Evolutionary conservation across 2,888 invertebrate species (phyloP), one percentile per base, ranked within the genome.

Genomic region (Stenodera caucasica): DNA sequence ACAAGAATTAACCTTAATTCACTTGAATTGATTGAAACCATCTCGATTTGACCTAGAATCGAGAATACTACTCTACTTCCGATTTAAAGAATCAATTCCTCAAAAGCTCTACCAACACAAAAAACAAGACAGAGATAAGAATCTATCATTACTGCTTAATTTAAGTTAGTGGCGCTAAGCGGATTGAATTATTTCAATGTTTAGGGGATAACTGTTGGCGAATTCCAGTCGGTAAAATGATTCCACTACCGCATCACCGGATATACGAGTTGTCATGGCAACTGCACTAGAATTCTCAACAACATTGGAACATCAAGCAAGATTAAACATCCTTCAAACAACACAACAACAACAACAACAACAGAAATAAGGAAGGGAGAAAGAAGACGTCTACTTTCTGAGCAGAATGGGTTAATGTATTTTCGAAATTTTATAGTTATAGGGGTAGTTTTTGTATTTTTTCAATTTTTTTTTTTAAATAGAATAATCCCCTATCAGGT

Each of bases 261-360:
- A 71, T 69, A 75, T 69, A 68, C 67, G 67, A 67, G 75, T 77
- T 67, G 75, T 68, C 76, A 76, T 77, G 74, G 76, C 70, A 72
- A 77, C 77, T 74, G 71, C 74, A 74, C 69, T 67, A 69, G 72
- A 73, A 74, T 74, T 72, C 74, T 73, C 72, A 72, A 74, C 72
- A 72, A 74, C 73, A 74, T 75, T 72, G 72, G 74, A 75, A 71
- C 72, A 71, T 72, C 72, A 72, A 69, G 67, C 70, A 72, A 72
- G 73, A 75, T 75, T 73, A 74, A 73, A 73, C 75, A 72, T 72
- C 72, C 67, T 69, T 68, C 64, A 68, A 68, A 67, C 67, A 67
- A 66, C 67, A 60, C 65, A 67, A 64, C 26, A 26, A 26, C 26
- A 26, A 26, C 26, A 2, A 5, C 26, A 26, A 26, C 5, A 4